Base-by-base conservation (phyloP, 2,888 invertebrate species). In the Dilophus febrilis region DNA sequence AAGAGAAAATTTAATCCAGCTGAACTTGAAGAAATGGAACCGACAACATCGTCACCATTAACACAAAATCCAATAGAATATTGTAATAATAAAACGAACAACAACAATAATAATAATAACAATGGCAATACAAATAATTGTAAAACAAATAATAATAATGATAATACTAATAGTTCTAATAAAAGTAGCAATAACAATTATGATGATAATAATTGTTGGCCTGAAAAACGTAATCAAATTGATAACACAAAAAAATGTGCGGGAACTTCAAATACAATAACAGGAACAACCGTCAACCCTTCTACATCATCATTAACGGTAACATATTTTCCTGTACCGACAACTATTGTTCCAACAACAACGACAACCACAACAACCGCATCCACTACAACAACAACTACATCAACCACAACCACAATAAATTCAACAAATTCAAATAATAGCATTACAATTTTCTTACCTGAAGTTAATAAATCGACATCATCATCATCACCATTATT, bases 1-100 rank as follows among this genome's bases (percentile, higher is more conserved):
- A 94, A 94, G 65, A 73, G 94, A 33, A 62, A 62, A 52, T 62
- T 62, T 45, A 60, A 60, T 53, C 60, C 58, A 50, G 56, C 61
- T 40, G 61, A 61, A 49, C 53, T 62, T 50, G 61, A 62, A 45
- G 53, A 54, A 46, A 51, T 51, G 40, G 56, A 58, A 40, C 44
- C 50, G 13, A 48, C 46, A 31, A 33, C 45, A 19, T 10, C 13
- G 39, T 22, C 38, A 27, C n/a, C n/a, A n/a, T 51, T 29, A 18
- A 19, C 22, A 19, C 4, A 14, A 6, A 10, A 12, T 12, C 6
- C 10, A 28, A 28, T 28, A 35, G 19, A n/a, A n/a, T n/a, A n/a
- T n/a, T n/a, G n/a, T n/a, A n/a, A n/a, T n/a, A 37, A 17, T 19
- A 32, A 26, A n/a, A 29, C 6, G 10, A 37, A 17, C 6, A 14